phyloP scores from a whole-genome alignment of 2,113 vertebrate species.

The Paratilapia polleni region DNA sequence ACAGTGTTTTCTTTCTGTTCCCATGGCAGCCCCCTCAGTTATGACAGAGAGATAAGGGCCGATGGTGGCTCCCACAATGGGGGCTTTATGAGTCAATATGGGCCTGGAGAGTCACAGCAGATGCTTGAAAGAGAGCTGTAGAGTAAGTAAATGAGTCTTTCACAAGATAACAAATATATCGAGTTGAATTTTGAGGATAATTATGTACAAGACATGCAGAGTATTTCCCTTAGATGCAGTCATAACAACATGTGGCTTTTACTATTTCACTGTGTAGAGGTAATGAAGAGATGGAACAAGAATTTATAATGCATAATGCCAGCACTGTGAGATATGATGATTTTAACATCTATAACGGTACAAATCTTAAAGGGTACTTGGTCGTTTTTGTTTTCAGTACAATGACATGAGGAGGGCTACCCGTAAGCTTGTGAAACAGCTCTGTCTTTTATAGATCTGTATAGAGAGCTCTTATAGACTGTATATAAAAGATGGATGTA shows the following conservation, averaged over 20 bases:
- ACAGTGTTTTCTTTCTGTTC: constrained; percentile 45
- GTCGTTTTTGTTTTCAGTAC: not conserved
- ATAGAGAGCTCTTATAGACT: not conserved
- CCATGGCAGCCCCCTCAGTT: constrained; percentile 53
- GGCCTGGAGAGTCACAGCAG: constrained; percentile 24
- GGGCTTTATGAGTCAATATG: constrained; percentile 53
- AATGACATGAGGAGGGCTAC: not conserved
- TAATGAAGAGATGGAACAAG: not conserved
- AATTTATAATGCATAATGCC: not conserved
- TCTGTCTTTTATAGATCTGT: not conserved
- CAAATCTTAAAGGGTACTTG: too few species aligned
- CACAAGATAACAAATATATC: not conserved
- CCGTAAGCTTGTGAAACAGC: not conserved
- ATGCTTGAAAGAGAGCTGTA: constrained; percentile 3
- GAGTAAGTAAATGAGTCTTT: not conserved
- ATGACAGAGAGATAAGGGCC: constrained; percentile 63
- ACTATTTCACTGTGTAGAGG: not conserved
- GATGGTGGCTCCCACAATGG: constrained; percentile 37
- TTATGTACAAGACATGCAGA: not conserved
- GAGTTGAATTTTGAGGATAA: not conserved
- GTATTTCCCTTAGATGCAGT: not conserved
- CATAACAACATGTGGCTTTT: not conserved
- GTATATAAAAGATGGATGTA: not conserved
- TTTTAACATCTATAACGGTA: not conserved
- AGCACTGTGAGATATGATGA: not conserved